A percentile compares a stretch with the other conserved stretches of the same genome.
These are phyloP conservation scores for Drosophila sordidula DNA, from an alignment of 2,888 invertebrate species.

Conservation along the genomic window DNA sequence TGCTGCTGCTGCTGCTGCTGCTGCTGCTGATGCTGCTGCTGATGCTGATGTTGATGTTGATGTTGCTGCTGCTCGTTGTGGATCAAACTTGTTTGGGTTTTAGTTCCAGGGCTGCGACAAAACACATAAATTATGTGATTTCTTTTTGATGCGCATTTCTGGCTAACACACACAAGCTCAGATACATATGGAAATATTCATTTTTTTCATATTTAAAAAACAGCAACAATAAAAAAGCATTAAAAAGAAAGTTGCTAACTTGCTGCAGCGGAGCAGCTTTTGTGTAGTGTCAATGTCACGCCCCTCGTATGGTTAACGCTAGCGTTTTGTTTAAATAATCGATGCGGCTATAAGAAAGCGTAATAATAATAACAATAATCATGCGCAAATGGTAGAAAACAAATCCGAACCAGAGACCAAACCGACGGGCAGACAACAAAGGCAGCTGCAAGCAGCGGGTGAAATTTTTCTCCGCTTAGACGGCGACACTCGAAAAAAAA, in stretches of 20 bases:
- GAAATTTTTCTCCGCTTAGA: conserved; percentile 61
- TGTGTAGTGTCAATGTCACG: conserved; percentile 71
- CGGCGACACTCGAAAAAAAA: conserved; percentile 41
- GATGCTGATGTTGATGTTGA: too few species aligned
- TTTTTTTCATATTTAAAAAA: conserved; percentile 3
- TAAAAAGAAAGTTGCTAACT: conserved; percentile 70
- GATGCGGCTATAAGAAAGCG: conserved; percentile 59
- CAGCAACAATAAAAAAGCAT: conserved; percentile 23
- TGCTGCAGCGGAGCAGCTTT: conserved; percentile 12
- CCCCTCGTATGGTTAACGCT: conserved; percentile 41
- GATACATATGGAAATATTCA: conserved; percentile 26
- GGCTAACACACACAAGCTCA: not conserved
- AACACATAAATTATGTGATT: conserved; percentile 47
- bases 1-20: not conserved
- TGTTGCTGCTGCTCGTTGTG: conserved; percentile 4
- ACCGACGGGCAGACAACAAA: conserved; percentile 6
- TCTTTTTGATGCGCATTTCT: conserved; percentile 61
- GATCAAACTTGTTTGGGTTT: conserved; percentile 54
- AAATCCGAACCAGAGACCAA: conserved; percentile 33
- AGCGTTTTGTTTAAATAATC: conserved; percentile 58
- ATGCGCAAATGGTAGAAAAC: conserved; percentile 67
- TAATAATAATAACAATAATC: conserved; percentile 64
- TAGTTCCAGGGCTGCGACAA: conserved; percentile 24
- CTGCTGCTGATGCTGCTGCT: not conserved
- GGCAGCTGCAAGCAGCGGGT: conserved; percentile 43